Percentiles rank a stretch among this genome's conserved stretches.
Evolutionary conservation across 2,113 vertebrate genomes (phyloP).

Genomic region (Chascanopsetta lugubris): DNA sequence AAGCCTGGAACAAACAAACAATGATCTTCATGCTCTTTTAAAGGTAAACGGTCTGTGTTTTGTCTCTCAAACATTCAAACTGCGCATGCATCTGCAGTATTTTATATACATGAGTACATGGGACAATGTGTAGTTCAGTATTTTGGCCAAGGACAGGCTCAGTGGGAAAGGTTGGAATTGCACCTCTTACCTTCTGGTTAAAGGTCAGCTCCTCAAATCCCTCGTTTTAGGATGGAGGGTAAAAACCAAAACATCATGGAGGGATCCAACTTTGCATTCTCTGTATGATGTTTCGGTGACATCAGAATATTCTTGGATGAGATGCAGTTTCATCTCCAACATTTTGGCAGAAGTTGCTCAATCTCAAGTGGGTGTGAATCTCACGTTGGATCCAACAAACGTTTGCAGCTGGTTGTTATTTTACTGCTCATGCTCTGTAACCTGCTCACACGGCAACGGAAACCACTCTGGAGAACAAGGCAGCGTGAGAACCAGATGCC

Average conservation of each 20-base stretch:
- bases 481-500: constrained; percentile 33
- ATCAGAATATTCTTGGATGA: background rate
- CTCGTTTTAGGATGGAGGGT: background rate
- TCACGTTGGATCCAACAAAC: constrained; percentile 26
- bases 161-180: too few relatives aligned
- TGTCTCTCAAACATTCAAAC: too few relatives aligned
- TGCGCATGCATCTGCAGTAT: too few relatives aligned
- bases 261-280: background rate
- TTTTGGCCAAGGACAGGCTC: too few relatives aligned
- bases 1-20: too few relatives aligned
- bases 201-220: too few relatives aligned
- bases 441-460: constrained; percentile 17
- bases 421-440: constrained; percentile 5
- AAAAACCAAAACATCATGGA: background rate
- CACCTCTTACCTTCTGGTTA: too few relatives aligned
- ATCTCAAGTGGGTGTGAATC: constrained; percentile 23
- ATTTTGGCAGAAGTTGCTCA: constrained; percentile 15
- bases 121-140: too few relatives aligned
- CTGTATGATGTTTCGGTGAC: background rate
- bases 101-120: too few relatives aligned
- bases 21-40: too few relatives aligned
- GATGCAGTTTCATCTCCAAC: background rate
- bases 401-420: constrained; percentile 30
- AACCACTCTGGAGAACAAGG: constrained; percentile 2
- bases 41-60: too few relatives aligned